Evolutionary conservation across 2,797 vertebrate genomes (phyloP).

Genomic region (Tachyglossus aculeatus): DNA sequence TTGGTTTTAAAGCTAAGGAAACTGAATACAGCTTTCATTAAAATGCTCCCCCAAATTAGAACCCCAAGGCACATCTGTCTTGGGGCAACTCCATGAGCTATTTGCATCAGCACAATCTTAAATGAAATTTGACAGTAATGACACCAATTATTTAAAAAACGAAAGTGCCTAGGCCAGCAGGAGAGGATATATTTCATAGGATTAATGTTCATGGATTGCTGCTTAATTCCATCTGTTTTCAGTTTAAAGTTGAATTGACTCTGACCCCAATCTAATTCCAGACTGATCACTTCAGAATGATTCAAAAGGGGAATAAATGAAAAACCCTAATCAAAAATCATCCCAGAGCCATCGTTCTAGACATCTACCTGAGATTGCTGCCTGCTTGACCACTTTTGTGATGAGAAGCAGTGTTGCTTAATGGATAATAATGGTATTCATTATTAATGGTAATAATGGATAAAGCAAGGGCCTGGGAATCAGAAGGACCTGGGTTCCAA

Average conservation of each 20-base stretch:
- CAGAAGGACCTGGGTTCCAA: no score
- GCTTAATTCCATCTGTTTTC: slow-evolving; percentile 1
- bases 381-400: no score
- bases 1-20: no score
- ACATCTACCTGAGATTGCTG: not conserved
- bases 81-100: no score
- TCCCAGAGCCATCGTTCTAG: slow-evolving; percentile 1
- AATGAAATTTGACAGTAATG: slow-evolving; percentile 2
- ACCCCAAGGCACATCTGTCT: no score
- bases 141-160: slow-evolving; percentile 25
- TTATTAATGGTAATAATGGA: no score
- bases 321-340: not conserved
- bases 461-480: not conserved
- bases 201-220: slow-evolving; percentile 24
- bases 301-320: slow-evolving; percentile 5
- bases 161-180: slow-evolving; percentile 19
- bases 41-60: no score
- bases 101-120: not conserved
- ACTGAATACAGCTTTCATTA: no score
- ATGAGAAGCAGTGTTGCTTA: not conserved
- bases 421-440: no score
- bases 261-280: slow-evolving; percentile 13
- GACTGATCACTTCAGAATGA: not conserved
- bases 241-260: not conserved
- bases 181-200: not conserved